A percentile compares a stretch with the other conserved stretches of the same genome.
phyloP scores from a whole-genome alignment of 2,888 invertebrate species.

The Morinoia aosen region DNA sequence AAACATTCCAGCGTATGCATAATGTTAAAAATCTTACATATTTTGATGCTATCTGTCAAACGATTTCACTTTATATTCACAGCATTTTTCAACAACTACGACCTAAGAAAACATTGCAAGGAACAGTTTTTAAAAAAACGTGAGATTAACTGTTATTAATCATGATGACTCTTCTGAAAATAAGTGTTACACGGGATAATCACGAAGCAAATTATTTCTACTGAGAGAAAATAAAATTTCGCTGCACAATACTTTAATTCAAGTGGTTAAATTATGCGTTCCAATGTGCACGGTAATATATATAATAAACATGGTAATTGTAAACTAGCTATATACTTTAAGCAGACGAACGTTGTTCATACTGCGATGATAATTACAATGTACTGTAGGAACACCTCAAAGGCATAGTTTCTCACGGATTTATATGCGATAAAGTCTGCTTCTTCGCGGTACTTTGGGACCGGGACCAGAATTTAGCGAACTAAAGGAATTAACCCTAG shows the following conservation, averaged over 20 bases:
- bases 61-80: too few relatives aligned
- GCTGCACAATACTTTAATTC: neutral
- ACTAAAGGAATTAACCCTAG: slow-evolving; percentile 31
- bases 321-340: neutral
- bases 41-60: too few relatives aligned
- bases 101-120: neutral
- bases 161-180: neutral
- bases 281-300: neutral
- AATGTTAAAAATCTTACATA: too few relatives aligned
- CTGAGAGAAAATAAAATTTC: neutral
- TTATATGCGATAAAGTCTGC: slow-evolving; percentile 49
- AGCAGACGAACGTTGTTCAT: neutral
- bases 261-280: neutral
- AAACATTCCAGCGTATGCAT: too few relatives aligned
- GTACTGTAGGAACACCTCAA: neutral
- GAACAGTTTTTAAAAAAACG: neutral
- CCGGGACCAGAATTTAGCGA: slow-evolving; percentile 33
- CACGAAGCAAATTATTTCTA: neutral
- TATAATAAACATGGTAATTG: neutral
- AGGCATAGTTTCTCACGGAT: neutral
- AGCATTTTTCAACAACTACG: neutral
- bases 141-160: neutral
- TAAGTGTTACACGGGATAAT: neutral
- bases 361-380: neutral
- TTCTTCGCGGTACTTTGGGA: slow-evolving; percentile 49